phyloP scores from a whole-genome alignment of 2,888 invertebrate genomes.

The Hypena proboscidalis region DNA sequence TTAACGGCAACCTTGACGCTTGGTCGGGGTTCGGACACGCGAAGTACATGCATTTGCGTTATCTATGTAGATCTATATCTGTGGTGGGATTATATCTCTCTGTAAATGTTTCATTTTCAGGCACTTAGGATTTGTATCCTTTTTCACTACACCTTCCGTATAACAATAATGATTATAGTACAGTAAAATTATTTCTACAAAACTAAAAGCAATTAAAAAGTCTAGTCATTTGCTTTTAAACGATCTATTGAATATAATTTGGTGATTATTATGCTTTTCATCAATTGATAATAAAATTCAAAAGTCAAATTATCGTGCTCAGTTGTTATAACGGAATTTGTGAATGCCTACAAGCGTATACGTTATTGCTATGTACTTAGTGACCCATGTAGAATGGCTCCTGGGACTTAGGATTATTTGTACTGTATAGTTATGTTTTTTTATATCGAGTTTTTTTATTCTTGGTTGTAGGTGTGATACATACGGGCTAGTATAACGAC shows the following conservation, averaged over 20 bases:
- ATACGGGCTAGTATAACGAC: too few species aligned
- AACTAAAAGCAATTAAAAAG: constrained; percentile 22
- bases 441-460: too few species aligned
- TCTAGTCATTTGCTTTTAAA: constrained; percentile 49
- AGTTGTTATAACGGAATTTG: constrained; percentile 35
- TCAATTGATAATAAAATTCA: constrained; percentile 31
- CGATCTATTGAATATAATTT: constrained; percentile 24
- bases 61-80: too few species aligned
- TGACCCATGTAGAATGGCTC: constrained; percentile 42
- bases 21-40: too few species aligned
- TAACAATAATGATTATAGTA: too few species aligned
- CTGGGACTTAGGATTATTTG: constrained; percentile 17
- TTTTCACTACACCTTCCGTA: too few species aligned
- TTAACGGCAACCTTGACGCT: too few species aligned
- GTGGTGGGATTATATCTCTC: too few species aligned
- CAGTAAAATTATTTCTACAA: constrained; percentile 8
- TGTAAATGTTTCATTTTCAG: too few species aligned
- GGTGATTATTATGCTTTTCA: constrained; percentile 38
- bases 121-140: too few species aligned
- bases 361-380: constrained; percentile 40
- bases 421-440: constrained; percentile 13
- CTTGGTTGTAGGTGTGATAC: too few species aligned
- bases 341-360: constrained; percentile 50
- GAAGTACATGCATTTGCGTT: too few species aligned
- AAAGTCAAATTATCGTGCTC: constrained; percentile 45